Percentiles rank a stretch among this genome's conserved stretches.
phyloP scores from a whole-genome alignment of 2,113 vertebrate species.

The Sisor rabdophorus region DNA sequence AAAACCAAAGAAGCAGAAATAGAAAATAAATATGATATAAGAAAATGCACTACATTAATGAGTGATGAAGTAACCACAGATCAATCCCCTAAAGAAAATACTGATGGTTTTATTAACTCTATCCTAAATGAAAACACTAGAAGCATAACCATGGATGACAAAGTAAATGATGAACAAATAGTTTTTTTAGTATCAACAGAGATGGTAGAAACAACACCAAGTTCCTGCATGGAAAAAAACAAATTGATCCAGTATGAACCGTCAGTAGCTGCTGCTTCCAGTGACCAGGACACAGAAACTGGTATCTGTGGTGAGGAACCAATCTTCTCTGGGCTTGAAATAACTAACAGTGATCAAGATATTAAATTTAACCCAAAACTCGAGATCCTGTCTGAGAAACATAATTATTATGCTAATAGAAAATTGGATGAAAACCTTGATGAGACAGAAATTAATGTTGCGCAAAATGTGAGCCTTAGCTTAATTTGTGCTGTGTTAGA shows the following conservation, averaged over 20 bases:
- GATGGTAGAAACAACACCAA: not conserved
- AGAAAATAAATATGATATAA: not conserved
- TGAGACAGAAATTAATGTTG: not conserved
- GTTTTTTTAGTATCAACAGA: not conserved
- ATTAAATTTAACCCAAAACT: not conserved
- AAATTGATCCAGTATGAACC: not conserved
- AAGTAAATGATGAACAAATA: not conserved
- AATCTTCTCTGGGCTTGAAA: not conserved
- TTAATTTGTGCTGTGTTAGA: not conserved
- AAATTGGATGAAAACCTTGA: not conserved
- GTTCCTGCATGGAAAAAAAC: not conserved
- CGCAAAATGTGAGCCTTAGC: not conserved
- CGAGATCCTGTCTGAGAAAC: not conserved
- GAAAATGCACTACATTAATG: not conserved
- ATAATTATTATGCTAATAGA: not conserved
- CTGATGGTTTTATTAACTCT: no score
- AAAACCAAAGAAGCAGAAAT: not conserved
- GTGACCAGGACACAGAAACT: not conserved
- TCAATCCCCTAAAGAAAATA: not conserved
- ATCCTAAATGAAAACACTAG: constrained; percentile 3
- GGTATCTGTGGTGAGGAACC: not conserved
- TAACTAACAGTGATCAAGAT: not conserved
- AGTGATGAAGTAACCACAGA: not conserved
- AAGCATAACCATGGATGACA: not conserved
- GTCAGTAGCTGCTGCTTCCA: not conserved